Evolutionary conservation across 2,888 invertebrate species (phyloP).

Genomic region (Nemotelus pantherinus): DNA sequence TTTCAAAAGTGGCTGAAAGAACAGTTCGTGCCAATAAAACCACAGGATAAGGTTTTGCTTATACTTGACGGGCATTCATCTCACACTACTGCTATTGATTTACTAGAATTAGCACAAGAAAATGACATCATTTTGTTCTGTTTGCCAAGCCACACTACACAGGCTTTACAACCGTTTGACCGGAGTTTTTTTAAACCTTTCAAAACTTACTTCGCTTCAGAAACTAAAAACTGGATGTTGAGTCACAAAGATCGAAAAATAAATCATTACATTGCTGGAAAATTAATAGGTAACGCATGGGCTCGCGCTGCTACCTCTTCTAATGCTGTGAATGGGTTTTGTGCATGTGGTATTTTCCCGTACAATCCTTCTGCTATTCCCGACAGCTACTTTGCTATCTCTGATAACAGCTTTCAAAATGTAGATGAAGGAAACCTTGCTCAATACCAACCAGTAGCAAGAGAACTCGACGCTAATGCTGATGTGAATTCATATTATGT

Average conservation of each 20-base stretch:
- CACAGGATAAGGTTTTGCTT: constrained; percentile 52
- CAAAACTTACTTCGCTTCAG: constrained; percentile 1
- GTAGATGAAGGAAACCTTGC: no score
- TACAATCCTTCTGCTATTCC: constrained; percentile 27
- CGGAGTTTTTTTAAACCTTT: constrained; percentile 26
- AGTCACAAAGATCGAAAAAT: constrained; percentile 26
- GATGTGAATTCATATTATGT: no score
- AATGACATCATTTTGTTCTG: constrained; percentile 36
- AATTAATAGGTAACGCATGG: constrained; percentile 28
- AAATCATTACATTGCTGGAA: constrained; percentile 21
- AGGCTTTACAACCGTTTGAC: constrained; percentile 14
- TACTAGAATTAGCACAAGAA: constrained; percentile 32
- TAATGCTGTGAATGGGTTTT: constrained; percentile 34
- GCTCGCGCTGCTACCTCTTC: constrained; percentile 7
- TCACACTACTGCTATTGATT: constrained; percentile 18
- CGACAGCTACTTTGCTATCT: not conserved
- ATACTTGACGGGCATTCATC: constrained; percentile 51
- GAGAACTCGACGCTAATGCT: no score
- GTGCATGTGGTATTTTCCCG: constrained; percentile 29
- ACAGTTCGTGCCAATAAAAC: constrained; percentile 53
- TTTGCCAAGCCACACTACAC: constrained; percentile 31
- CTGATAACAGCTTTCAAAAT: no score
- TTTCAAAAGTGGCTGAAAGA: constrained; percentile 55
- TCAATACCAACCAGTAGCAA: no score
- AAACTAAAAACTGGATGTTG: not conserved